Conservation (phyloP, 2,797 vertebrate genomes). For the Hippocampus kuda region DNA sequence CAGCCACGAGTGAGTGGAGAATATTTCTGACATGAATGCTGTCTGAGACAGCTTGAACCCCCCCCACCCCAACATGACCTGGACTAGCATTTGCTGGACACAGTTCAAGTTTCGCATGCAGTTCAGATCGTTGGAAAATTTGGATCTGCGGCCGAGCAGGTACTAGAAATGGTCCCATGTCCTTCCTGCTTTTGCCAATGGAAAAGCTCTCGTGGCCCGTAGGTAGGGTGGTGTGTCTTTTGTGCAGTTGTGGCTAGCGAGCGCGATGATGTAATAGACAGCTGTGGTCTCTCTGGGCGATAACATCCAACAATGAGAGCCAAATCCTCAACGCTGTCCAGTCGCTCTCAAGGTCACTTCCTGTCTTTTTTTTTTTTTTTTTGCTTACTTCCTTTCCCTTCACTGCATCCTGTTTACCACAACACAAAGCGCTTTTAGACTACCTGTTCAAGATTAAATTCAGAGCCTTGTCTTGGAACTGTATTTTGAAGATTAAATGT, state of each 20-base stretch:
- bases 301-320: neutral
- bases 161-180: neutral
- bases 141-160: too few relatives aligned
- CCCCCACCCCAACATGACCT: slow-evolving; percentile 5
- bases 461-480: too few relatives aligned
- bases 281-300: neutral
- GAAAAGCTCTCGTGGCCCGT: neutral
- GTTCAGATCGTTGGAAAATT: slow-evolving; percentile 9
- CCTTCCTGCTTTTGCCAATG: neutral
- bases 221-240: neutral
- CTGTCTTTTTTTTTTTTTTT: neutral
- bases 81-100: slow-evolving; percentile 22
- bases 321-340: neutral
- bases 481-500: too few relatives aligned
- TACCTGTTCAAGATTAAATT: neutral
- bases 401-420: neutral
- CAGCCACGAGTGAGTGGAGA: slow-evolving; percentile 37
- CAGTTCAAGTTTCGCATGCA: slow-evolving; percentile 45
- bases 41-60: neutral
- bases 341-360: neutral
- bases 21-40: slow-evolving; percentile 21
- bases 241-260: too few relatives aligned
- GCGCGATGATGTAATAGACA: neutral
- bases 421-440: neutral
- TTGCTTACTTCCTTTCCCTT: slow-evolving; percentile 1